Evolutionary conservation across 2,888 invertebrate species (phyloP).

Genomic region (Dryobota labecula): DNA sequence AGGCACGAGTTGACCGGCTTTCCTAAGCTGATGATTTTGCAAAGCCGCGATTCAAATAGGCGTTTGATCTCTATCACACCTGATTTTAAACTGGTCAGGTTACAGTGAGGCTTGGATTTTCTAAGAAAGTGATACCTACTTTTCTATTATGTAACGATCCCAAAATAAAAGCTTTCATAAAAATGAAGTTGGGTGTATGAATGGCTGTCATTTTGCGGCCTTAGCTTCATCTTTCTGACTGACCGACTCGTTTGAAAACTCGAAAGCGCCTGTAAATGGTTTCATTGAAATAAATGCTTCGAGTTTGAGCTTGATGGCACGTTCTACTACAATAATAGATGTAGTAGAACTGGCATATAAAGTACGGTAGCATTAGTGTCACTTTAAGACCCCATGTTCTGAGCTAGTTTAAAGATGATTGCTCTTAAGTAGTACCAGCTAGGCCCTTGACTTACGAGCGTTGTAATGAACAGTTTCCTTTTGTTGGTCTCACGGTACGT

Average conservation of each 20-base stretch:
- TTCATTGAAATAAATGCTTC: not conserved
- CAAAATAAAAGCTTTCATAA: not conserved
- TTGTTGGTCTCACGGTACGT: slow-evolving; percentile 44
- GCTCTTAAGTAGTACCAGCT: slow-evolving; percentile 48
- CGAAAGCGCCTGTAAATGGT: not conserved
- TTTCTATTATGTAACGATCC: not conserved
- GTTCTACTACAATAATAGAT: not conserved
- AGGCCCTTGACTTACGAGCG: slow-evolving; percentile 58
- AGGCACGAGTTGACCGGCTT: not conserved
- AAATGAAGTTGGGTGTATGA: not conserved
- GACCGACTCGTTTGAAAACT: not conserved
- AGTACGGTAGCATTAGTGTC: slow-evolving; percentile 21
- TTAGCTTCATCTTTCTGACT: not conserved
- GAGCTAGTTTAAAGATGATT: slow-evolving; percentile 56
- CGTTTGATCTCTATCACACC: slow-evolving; percentile 7
- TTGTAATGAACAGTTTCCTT: slow-evolving; percentile 53
- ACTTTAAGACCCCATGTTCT: slow-evolving; percentile 48
- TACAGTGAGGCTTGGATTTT: not conserved
- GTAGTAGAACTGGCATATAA: slow-evolving; percentile 6
- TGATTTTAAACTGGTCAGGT: not conserved
- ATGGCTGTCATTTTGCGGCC: not conserved
- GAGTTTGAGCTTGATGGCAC: not conserved
- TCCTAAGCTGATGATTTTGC: not conserved
- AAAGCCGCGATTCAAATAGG: not conserved
- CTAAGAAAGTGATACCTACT: not conserved